Percentiles rank a stretch among this genome's conserved stretches.
Evolutionary conservation across 2,888 invertebrate species (phyloP).

Genomic region (Drosophila hamatofila): DNA sequence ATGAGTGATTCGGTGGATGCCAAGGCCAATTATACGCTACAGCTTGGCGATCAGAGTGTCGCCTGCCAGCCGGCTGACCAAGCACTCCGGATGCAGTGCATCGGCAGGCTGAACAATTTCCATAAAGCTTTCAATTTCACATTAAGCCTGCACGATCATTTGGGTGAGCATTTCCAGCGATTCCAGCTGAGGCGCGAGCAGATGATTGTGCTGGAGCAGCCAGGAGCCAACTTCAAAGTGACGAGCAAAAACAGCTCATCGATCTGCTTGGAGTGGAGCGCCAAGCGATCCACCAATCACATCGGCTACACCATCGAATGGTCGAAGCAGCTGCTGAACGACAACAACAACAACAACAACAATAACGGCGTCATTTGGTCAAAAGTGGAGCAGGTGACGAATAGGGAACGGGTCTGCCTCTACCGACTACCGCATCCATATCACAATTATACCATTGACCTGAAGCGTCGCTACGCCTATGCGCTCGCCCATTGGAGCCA

Average conservation of each 20-base stretch:
- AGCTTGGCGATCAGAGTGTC: neutral
- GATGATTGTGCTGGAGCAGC: neutral
- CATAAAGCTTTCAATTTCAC: neutral
- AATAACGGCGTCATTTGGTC: neutral
- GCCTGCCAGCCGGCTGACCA: neutral
- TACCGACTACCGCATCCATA: slow-evolving; percentile 58
- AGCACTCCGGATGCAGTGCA: neutral
- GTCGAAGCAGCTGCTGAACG: slow-evolving; percentile 9
- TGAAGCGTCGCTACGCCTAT: slow-evolving; percentile 87
- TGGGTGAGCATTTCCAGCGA: neutral
- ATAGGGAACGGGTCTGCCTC: slow-evolving; percentile 54
- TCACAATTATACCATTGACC: slow-evolving; percentile 88
- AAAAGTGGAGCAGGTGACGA: rapidly evolving
- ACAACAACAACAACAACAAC: too few species aligned
- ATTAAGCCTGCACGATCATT: slow-evolving; percentile 6
- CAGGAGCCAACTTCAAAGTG: rapidly evolving
- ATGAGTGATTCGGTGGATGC: neutral
- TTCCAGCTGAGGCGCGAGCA: neutral
- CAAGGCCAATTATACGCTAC: neutral
- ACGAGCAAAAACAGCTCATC: neutral
- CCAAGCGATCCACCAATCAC: neutral
- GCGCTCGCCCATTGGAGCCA: slow-evolving; percentile 88
- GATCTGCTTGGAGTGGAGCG: slow-evolving; percentile 16
- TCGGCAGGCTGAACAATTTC: neutral
- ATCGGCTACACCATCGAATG: slow-evolving; percentile 3